phyloP scores from a whole-genome alignment of 2,888 invertebrate species.

The Hydropsyche betteni region DNA sequence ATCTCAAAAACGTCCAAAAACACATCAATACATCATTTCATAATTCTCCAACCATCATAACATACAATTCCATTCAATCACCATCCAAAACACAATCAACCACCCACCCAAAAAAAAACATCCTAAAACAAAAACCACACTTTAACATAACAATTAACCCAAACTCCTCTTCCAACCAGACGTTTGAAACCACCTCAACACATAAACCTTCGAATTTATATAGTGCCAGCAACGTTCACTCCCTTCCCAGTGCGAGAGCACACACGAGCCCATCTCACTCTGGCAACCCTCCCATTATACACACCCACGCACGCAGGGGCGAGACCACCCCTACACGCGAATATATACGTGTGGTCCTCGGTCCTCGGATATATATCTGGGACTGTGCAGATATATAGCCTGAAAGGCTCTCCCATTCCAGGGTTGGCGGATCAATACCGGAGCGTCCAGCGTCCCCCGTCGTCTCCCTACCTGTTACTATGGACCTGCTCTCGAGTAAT shows the following conservation, averaged over 20 bases:
- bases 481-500: slow-evolving; percentile 45
- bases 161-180: no score
- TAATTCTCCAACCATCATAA: no score
- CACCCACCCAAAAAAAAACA: no score
- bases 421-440: slow-evolving; percentile 47
- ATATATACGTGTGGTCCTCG: slow-evolving; percentile 34
- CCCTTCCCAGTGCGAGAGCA: not conserved
- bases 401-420: slow-evolving; percentile 36
- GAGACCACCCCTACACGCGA: not conserved
- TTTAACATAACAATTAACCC: no score
- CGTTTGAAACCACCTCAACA: slow-evolving; percentile 16
- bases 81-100: no score
- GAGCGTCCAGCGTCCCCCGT: slow-evolving; percentile 46
- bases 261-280: not conserved
- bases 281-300: not conserved
- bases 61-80: no score
- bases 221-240: slow-evolving; percentile 31
- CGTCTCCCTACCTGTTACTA: slow-evolving; percentile 42
- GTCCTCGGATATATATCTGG: slow-evolving; percentile 16
- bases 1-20: no score
- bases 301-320: not conserved
- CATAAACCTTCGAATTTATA: slow-evolving; percentile 40
- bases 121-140: no score
- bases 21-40: no score
- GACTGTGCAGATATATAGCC: slow-evolving; percentile 19